Base-by-base conservation (phyloP, 2,888 invertebrate genomes). In the Pristionchus maxplancki region DNA sequence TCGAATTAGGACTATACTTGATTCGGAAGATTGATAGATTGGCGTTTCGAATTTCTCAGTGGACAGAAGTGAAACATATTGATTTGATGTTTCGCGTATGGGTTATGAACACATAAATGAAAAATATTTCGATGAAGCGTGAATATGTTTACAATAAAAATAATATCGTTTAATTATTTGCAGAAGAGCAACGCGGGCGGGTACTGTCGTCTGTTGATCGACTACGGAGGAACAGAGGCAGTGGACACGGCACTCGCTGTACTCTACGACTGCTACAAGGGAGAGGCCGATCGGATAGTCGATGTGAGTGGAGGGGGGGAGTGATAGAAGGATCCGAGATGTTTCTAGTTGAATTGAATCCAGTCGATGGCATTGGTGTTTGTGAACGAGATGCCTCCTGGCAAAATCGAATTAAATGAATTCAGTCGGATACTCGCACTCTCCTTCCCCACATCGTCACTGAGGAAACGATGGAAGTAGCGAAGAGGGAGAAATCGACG, bases 381-480 rank as follows among this genome's bases (percentile, higher is more conserved):
- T 5, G 71, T 3, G 37, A 31, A 34, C 11, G 71, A 8, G 34
- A 71, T 5, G 1, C 17, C 6, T 15, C n/a, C 4, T 24, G 2
- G 20, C 20, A 78, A 74, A 82, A 40, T 48, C 5, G 24, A 34
- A 58, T n/a, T 8, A 58, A 31, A 8, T 31, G 11, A 24, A 50
- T 50, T 31, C 64, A 85, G 85, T 62, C 85, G n/a, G 28, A 28
- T 1, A 34, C 34, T 31, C 87, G 87, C n/a, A 40, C 58, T 15
- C 50, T 71, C 28, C 87, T 87, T 17, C 74, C 87, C 3, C 87
- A 87, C 37, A 20, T 50, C 11, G 71, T 71, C 31, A 62, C 87
- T 34, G 87, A 87, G 37, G 71, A 87, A 53, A 50, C 37, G 74
- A 67, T 87, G 87, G 53, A 71, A 71, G 37, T 87, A 24, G 74